Percentiles rank a stretch among this genome's conserved stretches.
Conservation (phyloP, 1,140 invertebrate species). For the Adoxophyes honmai region DNA sequence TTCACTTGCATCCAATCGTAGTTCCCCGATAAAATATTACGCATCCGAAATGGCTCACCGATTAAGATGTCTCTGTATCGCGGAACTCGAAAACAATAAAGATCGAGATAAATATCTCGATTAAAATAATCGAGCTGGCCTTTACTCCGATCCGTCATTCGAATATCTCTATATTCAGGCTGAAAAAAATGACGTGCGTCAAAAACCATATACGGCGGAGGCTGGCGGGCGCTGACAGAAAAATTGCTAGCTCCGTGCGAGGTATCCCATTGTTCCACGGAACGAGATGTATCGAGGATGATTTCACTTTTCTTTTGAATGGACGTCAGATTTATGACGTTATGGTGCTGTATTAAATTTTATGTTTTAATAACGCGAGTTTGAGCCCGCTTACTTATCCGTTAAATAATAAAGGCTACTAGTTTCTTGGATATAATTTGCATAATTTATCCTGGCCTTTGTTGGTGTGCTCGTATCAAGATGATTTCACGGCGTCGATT, state of each 20-base stretch:
- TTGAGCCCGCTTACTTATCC: no score
- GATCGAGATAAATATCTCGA: conserved; percentile 48
- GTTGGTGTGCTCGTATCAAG: no score
- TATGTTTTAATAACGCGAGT: conserved; percentile 4
- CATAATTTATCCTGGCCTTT: no score
- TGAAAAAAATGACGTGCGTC: conserved; percentile 34
- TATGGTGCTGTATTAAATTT: conserved; percentile 10
- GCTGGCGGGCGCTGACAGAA: conserved; percentile 29
- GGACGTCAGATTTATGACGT: conserved; percentile 23
- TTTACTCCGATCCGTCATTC: conserved; percentile 41
- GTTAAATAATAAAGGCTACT: no score
- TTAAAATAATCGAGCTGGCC: conserved; percentile 48
- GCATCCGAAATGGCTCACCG: conserved; percentile 10
- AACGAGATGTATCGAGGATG: conserved; percentile 28
- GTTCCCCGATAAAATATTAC: conserved; percentile 7
- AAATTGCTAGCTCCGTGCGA: conserved; percentile 26
- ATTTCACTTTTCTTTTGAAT: conserved; percentile 23
- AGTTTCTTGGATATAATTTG: no score
- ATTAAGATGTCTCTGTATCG: conserved; percentile 33
- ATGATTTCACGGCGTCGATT: not conserved
- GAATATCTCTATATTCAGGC: conserved; percentile 33
- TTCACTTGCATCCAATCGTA: conserved; percentile 23
- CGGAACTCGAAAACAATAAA: conserved; percentile 46
- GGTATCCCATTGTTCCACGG: conserved; percentile 31
- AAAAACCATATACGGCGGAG: conserved; percentile 25